Conservation (phyloP, 2,797 vertebrate genomes). For the Calcarius lapponicus region DNA sequence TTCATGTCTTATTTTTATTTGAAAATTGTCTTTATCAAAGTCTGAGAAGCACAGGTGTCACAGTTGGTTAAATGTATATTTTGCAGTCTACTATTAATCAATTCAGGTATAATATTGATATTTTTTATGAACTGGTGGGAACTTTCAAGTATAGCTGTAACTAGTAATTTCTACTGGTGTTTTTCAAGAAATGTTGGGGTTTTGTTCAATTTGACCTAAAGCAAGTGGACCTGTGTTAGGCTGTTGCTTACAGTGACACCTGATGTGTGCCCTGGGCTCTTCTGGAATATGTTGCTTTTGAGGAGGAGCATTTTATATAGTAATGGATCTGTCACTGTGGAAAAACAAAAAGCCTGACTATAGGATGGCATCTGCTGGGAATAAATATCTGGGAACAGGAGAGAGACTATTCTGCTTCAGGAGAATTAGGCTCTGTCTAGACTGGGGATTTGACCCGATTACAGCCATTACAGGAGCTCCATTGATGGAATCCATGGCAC, state of each 20-base stretch:
- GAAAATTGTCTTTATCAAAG: neutral
- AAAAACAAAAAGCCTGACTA: neutral
- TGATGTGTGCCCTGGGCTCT: neutral
- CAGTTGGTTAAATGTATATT: neutral
- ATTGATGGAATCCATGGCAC: neutral
- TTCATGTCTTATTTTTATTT: neutral
- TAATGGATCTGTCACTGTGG: neutral
- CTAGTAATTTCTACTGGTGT: neutral
- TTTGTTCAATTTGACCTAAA: neutral
- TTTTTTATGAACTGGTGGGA: neutral
- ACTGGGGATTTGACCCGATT: constrained; percentile 70
- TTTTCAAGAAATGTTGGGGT: neutral
- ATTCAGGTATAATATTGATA: neutral
- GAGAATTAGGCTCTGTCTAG: constrained; percentile 72
- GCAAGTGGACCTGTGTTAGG: neutral
- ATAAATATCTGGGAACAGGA: constrained; percentile 53
- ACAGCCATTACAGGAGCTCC: neutral
- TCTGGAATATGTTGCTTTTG: neutral
- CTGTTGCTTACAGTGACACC: neutral
- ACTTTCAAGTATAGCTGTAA: neutral
- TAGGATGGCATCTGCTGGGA: constrained; percentile 35
- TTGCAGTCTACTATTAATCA: neutral
- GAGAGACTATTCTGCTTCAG: constrained; percentile 17
- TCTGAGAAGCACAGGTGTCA: neutral
- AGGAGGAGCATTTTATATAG: neutral